These are phyloP conservation scores for Phrynocephalus guinanensis DNA, from an alignment of 2,797 vertebrate genomes.

Conservation along the genomic window DNA sequence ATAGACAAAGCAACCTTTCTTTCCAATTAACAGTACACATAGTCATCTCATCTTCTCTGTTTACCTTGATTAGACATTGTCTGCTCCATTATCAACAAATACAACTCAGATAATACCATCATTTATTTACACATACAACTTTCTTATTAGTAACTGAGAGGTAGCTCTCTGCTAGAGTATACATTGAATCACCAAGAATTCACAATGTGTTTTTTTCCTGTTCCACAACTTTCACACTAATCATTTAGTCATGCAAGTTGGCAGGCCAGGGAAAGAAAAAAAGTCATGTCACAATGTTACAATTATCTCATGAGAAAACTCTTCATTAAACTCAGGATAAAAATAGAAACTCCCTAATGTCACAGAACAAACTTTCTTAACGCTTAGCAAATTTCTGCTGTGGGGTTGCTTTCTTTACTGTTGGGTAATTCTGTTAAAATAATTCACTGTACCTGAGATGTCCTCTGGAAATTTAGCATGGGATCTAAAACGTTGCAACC, in stretches of 20 bases:
- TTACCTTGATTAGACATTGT: background rate
- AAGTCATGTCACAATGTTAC: constrained; percentile 28
- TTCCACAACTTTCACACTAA: background rate
- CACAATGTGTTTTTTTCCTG: background rate
- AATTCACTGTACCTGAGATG: background rate
- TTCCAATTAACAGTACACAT: too few relatives aligned
- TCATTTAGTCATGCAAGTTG: constrained; percentile 10
- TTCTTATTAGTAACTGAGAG: background rate
- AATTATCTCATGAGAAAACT: constrained; percentile 12
- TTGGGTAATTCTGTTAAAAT: background rate
- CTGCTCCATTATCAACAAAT: background rate
- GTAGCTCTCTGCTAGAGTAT: background rate
- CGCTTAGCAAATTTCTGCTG: background rate
- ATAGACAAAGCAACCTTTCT: too few relatives aligned
- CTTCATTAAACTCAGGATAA: background rate
- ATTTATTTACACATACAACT: background rate
- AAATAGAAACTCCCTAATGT: background rate
- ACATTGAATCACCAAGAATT: constrained; percentile 10
- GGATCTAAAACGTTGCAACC: too few relatives aligned
- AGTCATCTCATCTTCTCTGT: background rate
- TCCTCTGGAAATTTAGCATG: too few relatives aligned
- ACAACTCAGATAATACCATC: background rate
- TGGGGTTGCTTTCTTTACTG: background rate
- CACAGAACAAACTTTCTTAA: background rate
- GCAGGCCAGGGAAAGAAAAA: constrained; percentile 7